Base-by-base conservation (phyloP, 2,797 vertebrate species). In the Luscinia luscinia region DNA sequence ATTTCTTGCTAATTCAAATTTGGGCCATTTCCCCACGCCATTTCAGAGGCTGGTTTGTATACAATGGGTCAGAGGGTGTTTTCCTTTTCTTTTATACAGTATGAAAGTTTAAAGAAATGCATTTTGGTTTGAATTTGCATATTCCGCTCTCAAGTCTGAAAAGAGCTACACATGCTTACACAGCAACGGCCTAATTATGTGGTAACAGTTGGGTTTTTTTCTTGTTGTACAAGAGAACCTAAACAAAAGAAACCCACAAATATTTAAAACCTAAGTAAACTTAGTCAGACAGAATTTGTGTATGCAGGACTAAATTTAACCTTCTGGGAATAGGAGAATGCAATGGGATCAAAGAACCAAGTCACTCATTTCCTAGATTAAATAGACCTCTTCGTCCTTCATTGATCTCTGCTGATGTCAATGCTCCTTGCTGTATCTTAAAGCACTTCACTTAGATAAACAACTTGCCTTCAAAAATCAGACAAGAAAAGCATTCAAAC, bases 301-400 rank as follows among this genome's bases (percentile, higher is more conserved):
- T 91, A 94, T 93, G 88, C 77, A 90, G 87, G 90, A 88, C 95
- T 96, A 96, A 96, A 94, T 96, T 92, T 96, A 96, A 95, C 93
- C 83, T 90, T 90, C 80, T 95, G 91, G 77, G 91, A 95, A 95
- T 89, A 94, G 10, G 55, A 94, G 95, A 96, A 95, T 75, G 94
- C 84, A 95, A 73, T 12, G 92, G 95, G 96, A 97, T 97, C 96
- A 97, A 97, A 97, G 96, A 96, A 82, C 70, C 89, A 93, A 95
- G 97, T 96, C 95, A 95, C 73, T 97, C 78, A 97, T 96, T 97
- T 92, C 95, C 93, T 94, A 96, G 89, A 91, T 97, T 96, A 96
- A 94, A 93, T 92, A 95, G 95, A 63, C 74, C 61, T 92, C 88
- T 85, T 85, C 43, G 0, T 95, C 84, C 87, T 84, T 89, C 89